Base-by-base conservation (phyloP, 2,797 vertebrate species). In the Sternarchorhynchus goeldii region DNA sequence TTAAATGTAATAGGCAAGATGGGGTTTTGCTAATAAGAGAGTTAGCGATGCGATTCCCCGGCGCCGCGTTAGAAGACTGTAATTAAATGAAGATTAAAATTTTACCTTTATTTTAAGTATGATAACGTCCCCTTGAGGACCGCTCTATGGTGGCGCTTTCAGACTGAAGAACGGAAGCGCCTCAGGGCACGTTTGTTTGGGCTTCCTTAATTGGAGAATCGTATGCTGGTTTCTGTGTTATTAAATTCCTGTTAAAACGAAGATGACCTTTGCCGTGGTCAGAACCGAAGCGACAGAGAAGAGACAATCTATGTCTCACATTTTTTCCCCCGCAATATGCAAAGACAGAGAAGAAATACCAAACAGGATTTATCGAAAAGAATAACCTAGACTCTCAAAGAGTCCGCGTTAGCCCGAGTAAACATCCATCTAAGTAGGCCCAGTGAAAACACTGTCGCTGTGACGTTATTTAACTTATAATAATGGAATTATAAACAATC, bases 151-250 rank as follows among this genome's bases (percentile, higher is more conserved):
- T 86, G 85, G 81, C 72, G 83, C 80, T 81, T 82, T 25, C 81
- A 84, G 67, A 77, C 74, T 83, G 57, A 53, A 57, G 76, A 82
- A 86, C 81, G 72, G 84, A 76, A 89, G 78, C 86, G 92, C 94
- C 93, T 89, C 86, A 0, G 88, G 94, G 91, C 88, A 73, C 90
- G 87, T 93, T 91, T 91, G 91, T 95, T 94, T 92, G 90, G 90
- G 86, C 89, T 93, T 88, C 90, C 88, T 90, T 94, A 93, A 94
- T 95, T 93, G 94, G 88, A 60, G 88, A 89, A 90, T 62, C 86
- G 82, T 88, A 93, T 92, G 88, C 87, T 89, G 90, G 93, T 92
- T 93, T 91, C 87, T 88, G 83, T 88, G 87, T 88, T 93, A 88
- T 91, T 93, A 92, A 92, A 90, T 90, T 91, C 88, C 85, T 86